These are phyloP conservation scores for Brenthis ino DNA, from an alignment of 2,888 invertebrate genomes.

Conservation along the genomic window DNA sequence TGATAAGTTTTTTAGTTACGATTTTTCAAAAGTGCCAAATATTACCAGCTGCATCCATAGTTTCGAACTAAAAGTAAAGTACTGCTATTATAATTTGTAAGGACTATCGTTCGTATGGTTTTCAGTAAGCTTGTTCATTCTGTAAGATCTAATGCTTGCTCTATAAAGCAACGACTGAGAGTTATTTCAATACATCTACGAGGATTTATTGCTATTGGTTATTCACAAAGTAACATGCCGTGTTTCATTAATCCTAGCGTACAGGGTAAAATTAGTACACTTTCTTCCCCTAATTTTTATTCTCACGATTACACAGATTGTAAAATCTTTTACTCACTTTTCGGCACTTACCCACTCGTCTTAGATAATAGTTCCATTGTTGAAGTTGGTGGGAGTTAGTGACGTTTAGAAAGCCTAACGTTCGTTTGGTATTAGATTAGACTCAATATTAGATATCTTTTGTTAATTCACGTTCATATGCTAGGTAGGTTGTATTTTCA, in stretches of 20 bases:
- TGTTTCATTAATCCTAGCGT: constrained; percentile 78
- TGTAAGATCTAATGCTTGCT: constrained; percentile 69
- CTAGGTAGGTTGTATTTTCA: constrained; percentile 51
- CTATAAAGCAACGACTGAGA: constrained; percentile 70
- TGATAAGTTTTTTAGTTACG: constrained; percentile 72
- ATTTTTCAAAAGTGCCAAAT: constrained; percentile 77
- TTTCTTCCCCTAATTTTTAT: constrained; percentile 71
- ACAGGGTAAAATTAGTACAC: constrained; percentile 81
- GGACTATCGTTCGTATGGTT: constrained; percentile 44
- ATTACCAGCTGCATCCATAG: constrained; percentile 52
- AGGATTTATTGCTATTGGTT: constrained; percentile 28
- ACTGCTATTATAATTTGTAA: constrained; percentile 53
- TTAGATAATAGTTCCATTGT: constrained; percentile 71
- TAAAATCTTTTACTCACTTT: constrained; percentile 73
- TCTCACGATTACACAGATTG: constrained; percentile 75
- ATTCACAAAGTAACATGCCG: constrained; percentile 39
- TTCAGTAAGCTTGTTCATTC: constrained; percentile 49
- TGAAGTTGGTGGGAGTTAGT: constrained; percentile 72
- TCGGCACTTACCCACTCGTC: constrained; percentile 71
- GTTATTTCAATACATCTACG: constrained; percentile 45
- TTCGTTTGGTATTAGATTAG: constrained; percentile 68
- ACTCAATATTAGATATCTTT: constrained; percentile 47
- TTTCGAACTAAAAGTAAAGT: constrained; percentile 51
- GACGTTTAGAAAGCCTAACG: constrained; percentile 61
- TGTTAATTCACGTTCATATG: constrained; percentile 50